These are phyloP conservation scores for Poeciliopsis infans DNA, from an alignment of 2,797 vertebrate species.

Conservation along the genomic window DNA sequence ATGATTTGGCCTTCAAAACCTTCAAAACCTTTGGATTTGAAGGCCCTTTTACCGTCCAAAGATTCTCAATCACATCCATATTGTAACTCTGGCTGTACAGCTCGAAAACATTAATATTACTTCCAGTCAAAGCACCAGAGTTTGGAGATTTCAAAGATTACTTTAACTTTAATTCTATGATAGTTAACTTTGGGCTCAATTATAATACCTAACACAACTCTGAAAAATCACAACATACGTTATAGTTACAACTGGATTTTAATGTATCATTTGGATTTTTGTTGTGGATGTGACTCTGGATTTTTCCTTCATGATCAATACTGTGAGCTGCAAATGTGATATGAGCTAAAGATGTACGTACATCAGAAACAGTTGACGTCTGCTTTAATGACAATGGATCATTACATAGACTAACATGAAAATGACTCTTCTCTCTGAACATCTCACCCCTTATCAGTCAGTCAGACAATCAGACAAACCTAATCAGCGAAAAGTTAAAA, in stretches of 20 bases:
- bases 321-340: not conserved
- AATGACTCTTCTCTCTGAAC: not conserved
- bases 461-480: not conserved
- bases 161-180: not conserved
- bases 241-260: not conserved
- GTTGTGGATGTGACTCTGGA: not conserved
- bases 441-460: not conserved
- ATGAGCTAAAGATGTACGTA: not conserved
- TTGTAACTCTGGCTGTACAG: not conserved
- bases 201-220: not conserved
- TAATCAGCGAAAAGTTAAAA: not conserved
- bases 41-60: not conserved
- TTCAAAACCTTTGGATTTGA: not conserved
- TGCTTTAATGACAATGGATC: not conserved
- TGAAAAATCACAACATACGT: not conserved
- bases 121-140: not conserved
- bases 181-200: not conserved
- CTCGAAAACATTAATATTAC: not conserved
- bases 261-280: not conserved
- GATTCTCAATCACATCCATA: not conserved
- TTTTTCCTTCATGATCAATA: not conserved
- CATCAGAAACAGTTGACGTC: not conserved
- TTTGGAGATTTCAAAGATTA: not conserved
- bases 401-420: not conserved
- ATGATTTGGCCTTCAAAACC: no score